These are phyloP conservation scores for Drosophila malerkotliana DNA, from an alignment of 1,140 invertebrate genomes.

Conservation along the genomic window DNA sequence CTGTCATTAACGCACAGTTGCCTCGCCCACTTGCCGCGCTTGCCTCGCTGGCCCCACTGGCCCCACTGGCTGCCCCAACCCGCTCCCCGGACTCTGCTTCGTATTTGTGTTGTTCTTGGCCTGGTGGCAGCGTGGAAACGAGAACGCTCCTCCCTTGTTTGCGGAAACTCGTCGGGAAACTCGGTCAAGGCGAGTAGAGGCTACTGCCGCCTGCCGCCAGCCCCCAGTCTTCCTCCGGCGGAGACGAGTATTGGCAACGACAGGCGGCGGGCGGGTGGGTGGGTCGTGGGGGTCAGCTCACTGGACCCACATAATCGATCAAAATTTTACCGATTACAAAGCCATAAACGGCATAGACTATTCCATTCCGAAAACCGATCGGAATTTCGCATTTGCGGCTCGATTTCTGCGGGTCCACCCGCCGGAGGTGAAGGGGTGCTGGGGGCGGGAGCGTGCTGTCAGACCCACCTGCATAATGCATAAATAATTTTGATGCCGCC, in stretches of 20 bases:
- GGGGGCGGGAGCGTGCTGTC: background rate
- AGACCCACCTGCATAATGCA: conserved; percentile 64
- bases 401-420: conserved; percentile 7
- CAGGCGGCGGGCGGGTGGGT: too few relatives aligned
- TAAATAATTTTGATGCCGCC: conserved; percentile 68
- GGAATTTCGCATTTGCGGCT: conserved; percentile 43
- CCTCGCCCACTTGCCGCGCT: conserved; percentile 33
- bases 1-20: conserved; percentile 79
- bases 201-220: background rate
- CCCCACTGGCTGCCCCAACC: background rate
- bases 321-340: conserved; percentile 40
- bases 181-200: conserved; percentile 47
- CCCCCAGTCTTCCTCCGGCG: background rate
- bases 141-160: conserved; percentile 30
- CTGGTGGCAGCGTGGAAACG: background rate
- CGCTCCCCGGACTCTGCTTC: conserved; percentile 6
- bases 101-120: conserved; percentile 38
- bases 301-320: conserved; percentile 54
- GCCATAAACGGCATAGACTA: conserved; percentile 46
- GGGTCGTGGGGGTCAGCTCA: background rate
- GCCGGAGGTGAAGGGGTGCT: background rate
- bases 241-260: background rate
- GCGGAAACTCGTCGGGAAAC: conserved; percentile 20
- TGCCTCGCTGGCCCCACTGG: background rate
- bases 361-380: conserved; percentile 36